Conservation (phyloP, 92 coral and sea anemone genomes). For the Actinostola sp. region DNA sequence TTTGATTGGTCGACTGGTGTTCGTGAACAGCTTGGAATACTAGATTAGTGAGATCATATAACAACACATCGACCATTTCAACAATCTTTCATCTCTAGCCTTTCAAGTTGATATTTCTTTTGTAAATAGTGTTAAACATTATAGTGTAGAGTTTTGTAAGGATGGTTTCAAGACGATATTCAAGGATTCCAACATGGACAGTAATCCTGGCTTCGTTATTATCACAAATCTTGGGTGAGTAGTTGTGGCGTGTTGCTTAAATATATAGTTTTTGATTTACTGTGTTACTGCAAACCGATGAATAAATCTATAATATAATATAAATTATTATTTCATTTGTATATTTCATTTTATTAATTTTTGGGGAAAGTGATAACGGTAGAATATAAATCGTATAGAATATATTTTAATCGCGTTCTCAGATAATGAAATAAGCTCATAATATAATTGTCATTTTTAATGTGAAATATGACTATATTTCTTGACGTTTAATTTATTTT, state of each 20-base stretch:
- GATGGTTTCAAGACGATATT: slow-evolving; percentile 3
- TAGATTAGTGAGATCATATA: slow-evolving; percentile 64
- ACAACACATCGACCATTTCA: slow-evolving; percentile 13
- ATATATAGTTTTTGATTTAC: not conserved
- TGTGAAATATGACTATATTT: not conserved
- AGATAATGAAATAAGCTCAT: not conserved
- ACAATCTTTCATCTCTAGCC: not conserved
- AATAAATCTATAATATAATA: too few species aligned
- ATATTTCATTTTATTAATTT: not conserved
- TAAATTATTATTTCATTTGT: not conserved
- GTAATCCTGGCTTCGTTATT: not conserved
- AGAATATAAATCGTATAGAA: too few species aligned
- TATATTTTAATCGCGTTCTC: not conserved
- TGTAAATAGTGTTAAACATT: slow-evolving; percentile 4
- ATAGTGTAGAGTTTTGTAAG: not conserved
- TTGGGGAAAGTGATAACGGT: too few species aligned
- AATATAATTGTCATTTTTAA: not conserved
- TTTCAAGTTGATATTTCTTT: not conserved
- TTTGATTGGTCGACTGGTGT: slow-evolving; percentile 46
- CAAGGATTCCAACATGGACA: slow-evolving; percentile 6
- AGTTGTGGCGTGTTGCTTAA: not conserved
- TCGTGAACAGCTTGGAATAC: slow-evolving; percentile 70
- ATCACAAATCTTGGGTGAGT: slow-evolving; percentile 26
- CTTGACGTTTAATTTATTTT: not conserved
- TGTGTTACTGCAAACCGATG: not conserved